Base-by-base conservation (phyloP, 1,140 invertebrate genomes). In the Popillia japonica region DNA sequence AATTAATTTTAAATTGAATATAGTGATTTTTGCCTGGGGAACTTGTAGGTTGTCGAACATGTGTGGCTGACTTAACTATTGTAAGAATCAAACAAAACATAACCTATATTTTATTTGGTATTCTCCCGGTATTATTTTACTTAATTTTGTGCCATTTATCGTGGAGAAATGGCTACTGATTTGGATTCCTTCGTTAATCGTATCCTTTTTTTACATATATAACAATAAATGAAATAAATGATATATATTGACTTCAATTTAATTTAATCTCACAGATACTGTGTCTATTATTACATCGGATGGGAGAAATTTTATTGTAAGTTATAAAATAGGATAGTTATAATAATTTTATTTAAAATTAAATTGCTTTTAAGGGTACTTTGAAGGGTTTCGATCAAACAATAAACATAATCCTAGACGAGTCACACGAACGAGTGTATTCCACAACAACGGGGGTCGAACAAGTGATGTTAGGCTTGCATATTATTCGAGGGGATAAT, bases 401-500 rank as follows among this genome's bases (percentile, higher is more conserved):
- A 20, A 98, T 99, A 78, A 99, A 99, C 85, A 90, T 99, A 79
- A 98, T 99, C 84, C 89, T 99, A 41, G 97, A 99, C 86, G 98
- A 99, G 87, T 98, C 96, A 77, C 97, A 99, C 87, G 98, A 99
- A 88, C 89, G 98, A 85, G 97, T 99, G 14, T 99, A 97, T 86
- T 98, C 96, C 77, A 93, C 94, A 14, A 93, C 92, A 10, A 91
- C 94, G 83, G 98, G 98, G 64, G 95, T 99, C 55, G 97, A 99
- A 85, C 97, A 99, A 90, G 97, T 99, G 76, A 94, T 97, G 78
- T 90, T 99, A 23, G 98, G 98, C 34, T 89, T 99, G 20, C 98
- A 99, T 85, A 98, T 99, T 59, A 98, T 99, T 78, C 90, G 98
- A 84, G 98, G 98, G 76, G 98, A 99, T 87, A 99, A 99, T 90